Base-by-base conservation (phyloP, 2,888 invertebrate species). In the Cistogaster globosa region DNA sequence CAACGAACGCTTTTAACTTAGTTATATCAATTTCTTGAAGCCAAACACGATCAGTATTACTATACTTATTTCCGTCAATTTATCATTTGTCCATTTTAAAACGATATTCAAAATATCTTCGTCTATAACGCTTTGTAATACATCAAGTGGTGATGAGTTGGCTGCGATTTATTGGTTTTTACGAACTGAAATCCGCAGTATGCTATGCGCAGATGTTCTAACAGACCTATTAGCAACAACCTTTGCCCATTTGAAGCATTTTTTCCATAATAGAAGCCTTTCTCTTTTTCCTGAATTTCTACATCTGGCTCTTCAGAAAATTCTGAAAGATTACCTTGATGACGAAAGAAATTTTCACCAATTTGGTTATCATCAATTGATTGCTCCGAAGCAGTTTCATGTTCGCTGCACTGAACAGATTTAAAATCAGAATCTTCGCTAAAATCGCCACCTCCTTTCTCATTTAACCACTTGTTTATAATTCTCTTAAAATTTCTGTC, bases 31-130 rank as follows among this genome's bases (percentile, higher is more conserved):
- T 55, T 12, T 55, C 55, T 22, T 55, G 22, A 55, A 55, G 55
- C 14, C 22, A 20, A 55, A 55, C 55, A 9, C 55, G 55, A 12
- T 55, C 55, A 55, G 55, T 22, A 55, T 22, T 55, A 55, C 55
- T 4, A 22, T 22, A 55, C 55, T 22, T 55, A 55, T 55, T 55
- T 55, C 55, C 55, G 55, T 22, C 55, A 22, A 55, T 55, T 55
- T 55, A 12, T 55, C 4, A 22, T 55, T 55, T 55, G 20, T 55
- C 55, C 55, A 55, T 12, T 55, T 55, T 22, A 55, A 55, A 55
- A 45, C 45, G 45, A 45, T n/a, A n/a, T n/a, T n/a, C n/a, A n/a
- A n/a, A n/a, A n/a, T n/a, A n/a, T n/a, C n/a, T n/a, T n/a, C n/a
- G n/a, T n/a, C n/a, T n/a, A n/a, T n/a, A n/a, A n/a, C n/a, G n/a